Conservation (phyloP, 2,888 invertebrate genomes). For the Eupithecia centaureata region DNA sequence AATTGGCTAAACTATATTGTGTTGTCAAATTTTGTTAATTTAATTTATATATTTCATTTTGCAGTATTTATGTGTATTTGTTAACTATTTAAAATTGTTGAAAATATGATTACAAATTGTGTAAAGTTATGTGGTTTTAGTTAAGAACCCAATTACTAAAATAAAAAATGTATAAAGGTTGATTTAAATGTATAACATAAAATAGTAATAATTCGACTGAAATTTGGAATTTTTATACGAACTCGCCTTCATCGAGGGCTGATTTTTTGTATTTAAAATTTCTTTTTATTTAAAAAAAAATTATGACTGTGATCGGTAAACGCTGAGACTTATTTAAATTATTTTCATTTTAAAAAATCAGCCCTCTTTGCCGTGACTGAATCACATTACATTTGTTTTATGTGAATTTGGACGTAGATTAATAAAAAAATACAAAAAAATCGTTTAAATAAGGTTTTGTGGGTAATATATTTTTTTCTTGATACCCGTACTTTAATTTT, state of each 20-base stretch:
- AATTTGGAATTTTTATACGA: constrained; percentile 11
- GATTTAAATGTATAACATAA: not conserved
- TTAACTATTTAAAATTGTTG: not conserved
- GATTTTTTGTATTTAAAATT: constrained; percentile 50
- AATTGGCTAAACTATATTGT: constrained; percentile 1
- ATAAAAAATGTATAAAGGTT: not conserved
- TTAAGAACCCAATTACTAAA: not conserved
- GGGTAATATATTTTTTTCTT: constrained; percentile 42
- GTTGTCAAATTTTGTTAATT: not conserved
- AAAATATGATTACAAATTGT: not conserved
- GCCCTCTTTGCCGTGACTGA: constrained; percentile 59
- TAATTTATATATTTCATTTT: not conserved
- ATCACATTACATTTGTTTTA: constrained; percentile 79
- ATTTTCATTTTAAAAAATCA: constrained; percentile 60
- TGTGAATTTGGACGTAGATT: constrained; percentile 67
- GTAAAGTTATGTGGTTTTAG: not conserved
- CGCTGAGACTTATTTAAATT: constrained; percentile 48
- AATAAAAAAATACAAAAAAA: constrained; percentile 41
- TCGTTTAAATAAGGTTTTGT: constrained; percentile 21
- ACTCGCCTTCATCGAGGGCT: constrained; percentile 49
- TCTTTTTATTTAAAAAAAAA: constrained; percentile 39
- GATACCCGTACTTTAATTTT: constrained; percentile 23
- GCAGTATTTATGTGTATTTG: not conserved
- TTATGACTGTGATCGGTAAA: constrained; percentile 55
- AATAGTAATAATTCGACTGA: constrained; percentile 10